Evolutionary conservation across 2,888 invertebrate genomes (phyloP).

Genomic region (Xestia rhomboidea): DNA sequence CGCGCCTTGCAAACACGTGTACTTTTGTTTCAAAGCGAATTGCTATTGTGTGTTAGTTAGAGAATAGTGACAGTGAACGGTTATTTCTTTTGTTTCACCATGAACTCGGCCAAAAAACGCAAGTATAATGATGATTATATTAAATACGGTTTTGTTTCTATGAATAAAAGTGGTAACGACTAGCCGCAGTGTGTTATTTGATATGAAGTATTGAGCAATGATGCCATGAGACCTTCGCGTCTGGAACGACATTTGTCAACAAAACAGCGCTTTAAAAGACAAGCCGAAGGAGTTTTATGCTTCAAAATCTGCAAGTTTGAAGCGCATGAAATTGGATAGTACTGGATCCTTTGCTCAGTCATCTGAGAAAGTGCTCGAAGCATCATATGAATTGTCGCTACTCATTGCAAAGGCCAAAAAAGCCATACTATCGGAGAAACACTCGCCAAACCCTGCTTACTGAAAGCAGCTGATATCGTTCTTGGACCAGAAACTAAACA

Average conservation of each 20-base stretch:
- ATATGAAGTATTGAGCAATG: too few species aligned
- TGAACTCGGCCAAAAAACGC: too few species aligned
- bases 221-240: too few species aligned
- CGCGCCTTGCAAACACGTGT: too few species aligned
- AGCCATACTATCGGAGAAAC: not conserved
- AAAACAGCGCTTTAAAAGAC: not conserved
- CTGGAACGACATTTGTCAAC: not conserved
- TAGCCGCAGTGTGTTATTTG: too few species aligned
- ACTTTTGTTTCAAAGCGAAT: too few species aligned
- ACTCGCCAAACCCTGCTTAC: not conserved
- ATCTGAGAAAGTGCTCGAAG: constrained; percentile 32
- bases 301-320: constrained; percentile 22
- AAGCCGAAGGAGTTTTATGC: constrained; percentile 5
- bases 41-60: too few species aligned
- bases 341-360: constrained; percentile 29
- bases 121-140: too few species aligned
- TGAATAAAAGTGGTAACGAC: too few species aligned
- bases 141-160: too few species aligned
- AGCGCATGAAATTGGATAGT: constrained; percentile 30
- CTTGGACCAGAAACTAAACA: not conserved
- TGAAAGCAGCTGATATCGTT: not conserved
- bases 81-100: too few species aligned
- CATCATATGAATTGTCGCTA: constrained; percentile 23
- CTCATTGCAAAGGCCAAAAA: not conserved
- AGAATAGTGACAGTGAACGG: too few species aligned